Base-by-base conservation (phyloP, 2,797 vertebrate genomes). In the Alectoris magna region DNA sequence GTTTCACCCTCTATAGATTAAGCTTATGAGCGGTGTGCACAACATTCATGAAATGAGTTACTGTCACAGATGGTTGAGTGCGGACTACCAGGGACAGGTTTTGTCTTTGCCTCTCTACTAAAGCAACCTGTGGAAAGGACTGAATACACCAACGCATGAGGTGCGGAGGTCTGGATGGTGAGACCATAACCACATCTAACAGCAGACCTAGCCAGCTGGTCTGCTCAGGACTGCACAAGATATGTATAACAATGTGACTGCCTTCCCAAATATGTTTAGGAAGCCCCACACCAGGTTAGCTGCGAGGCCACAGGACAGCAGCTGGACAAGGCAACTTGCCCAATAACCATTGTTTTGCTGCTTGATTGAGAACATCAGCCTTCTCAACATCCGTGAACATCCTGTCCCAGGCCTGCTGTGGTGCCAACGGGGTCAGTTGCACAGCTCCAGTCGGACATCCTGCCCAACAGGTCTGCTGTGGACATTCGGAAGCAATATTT, bases 391-490 rank as follows among this genome's bases (percentile, higher is more conserved):
- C 85, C 3, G 2, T 76, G 87, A 73, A 94, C 93, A 73, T 93
- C 84, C 96, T 93, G 95, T 94, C 91, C 91, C 2, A 0, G 44
- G 59, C 36, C 79, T 69, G 63, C 63, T 68, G 87, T 49, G 6
- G 49, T 80, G 84, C 95, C 96, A 94, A 7, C 1, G 1, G 73
- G 89, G 93, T 84, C 91, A 84, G 53, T 5, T 0, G 29, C 6
- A 0, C 88, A 39, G 75, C 85, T 71, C 0, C 0, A 41, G 73
- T 71, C 24, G 27, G 91, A 93, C 87, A 93, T 96, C 94, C 94
- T 92, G 93, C 84, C 83, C 87, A 81, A 48, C 75, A 91, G 56
- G 11, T 91, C 92, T 86, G 89, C 88, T 26, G 39, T 2, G 62
- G 34, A 5, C 63, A 23, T 64, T 49, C 26, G 38, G 93, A 95